Evolutionary conservation across 2,113 vertebrate genomes (phyloP).

Genomic region (Sorex fumeus): DNA sequence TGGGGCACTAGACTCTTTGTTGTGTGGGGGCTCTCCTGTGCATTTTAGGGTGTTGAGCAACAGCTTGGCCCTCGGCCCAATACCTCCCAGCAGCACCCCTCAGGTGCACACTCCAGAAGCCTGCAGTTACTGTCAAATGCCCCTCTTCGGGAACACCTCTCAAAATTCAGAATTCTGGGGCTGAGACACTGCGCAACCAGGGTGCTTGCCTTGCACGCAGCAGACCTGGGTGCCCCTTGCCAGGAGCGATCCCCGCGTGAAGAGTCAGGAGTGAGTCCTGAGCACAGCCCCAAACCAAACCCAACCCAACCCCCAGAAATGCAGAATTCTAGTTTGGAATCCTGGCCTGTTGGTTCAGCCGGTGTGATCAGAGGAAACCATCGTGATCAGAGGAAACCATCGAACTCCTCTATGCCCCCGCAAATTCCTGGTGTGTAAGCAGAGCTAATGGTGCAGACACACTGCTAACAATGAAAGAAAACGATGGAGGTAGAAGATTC

Average conservation of each 20-base stretch:
- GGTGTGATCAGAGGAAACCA: not conserved
- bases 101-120: not conserved
- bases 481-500: not conserved
- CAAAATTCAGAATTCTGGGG: not conserved
- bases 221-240: too few species aligned
- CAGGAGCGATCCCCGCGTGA: too few species aligned
- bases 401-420: not conserved
- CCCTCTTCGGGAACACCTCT: not conserved
- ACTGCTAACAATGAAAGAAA: not conserved
- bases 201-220: too few species aligned
- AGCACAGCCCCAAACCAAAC: not conserved
- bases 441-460: not conserved
- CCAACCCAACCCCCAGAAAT: not conserved
- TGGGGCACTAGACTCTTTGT: not conserved
- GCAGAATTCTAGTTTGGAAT: constrained; percentile 1
- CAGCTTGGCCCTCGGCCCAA: not conserved
- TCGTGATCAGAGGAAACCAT: not conserved
- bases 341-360: not conserved
- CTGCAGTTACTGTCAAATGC: not conserved
- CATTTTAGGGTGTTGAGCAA: not conserved
- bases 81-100: not conserved
- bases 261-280: too few species aligned
- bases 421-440: constrained; percentile 19
- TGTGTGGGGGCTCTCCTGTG: not conserved
- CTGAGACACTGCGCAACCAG: too few species aligned